phyloP scores from a whole-genome alignment of 2,888 invertebrate genomes.

The Scelioninae gen. 2 region DNA sequence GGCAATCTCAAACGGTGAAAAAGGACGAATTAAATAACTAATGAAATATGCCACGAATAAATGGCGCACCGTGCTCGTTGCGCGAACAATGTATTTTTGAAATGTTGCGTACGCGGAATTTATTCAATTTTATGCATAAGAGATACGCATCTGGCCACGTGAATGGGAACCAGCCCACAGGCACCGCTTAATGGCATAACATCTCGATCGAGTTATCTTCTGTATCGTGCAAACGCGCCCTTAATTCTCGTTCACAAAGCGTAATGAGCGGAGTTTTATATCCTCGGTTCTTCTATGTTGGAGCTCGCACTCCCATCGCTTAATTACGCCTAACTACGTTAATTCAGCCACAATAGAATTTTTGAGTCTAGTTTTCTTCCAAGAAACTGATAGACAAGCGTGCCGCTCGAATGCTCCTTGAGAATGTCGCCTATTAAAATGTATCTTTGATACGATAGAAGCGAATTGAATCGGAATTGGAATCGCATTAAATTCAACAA shows the following conservation, averaged over 20 bases:
- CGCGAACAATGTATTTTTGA: conserved; percentile 46
- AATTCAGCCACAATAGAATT: conserved; percentile 53
- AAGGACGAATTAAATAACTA: conserved; percentile 28
- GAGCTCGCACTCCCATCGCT: conserved; percentile 52
- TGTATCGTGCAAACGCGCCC: conserved; percentile 56
- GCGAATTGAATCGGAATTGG: too few relatives aligned
- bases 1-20: conserved; percentile 7
- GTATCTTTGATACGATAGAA: background rate
- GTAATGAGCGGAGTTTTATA: conserved; percentile 56
- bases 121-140: conserved; percentile 47
- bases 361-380: conserved; percentile 34
- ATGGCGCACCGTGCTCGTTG: conserved; percentile 34
- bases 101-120: conserved; percentile 42
- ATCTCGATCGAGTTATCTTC: conserved; percentile 57
- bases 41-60: conserved; percentile 45
- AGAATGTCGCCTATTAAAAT: conserved; percentile 5
- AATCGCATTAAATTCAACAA: too few relatives aligned
- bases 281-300: conserved; percentile 37
- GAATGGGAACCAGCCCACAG: conserved; percentile 52
- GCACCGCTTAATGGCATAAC: conserved; percentile 51
- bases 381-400: conserved; percentile 13
- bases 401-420: background rate
- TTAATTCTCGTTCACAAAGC: conserved; percentile 54
- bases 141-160: conserved; percentile 55
- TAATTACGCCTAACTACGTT: conserved; percentile 63